Evolutionary conservation across 2,113 vertebrate genomes (phyloP).

Genomic region (Pteropus alecto): DNA sequence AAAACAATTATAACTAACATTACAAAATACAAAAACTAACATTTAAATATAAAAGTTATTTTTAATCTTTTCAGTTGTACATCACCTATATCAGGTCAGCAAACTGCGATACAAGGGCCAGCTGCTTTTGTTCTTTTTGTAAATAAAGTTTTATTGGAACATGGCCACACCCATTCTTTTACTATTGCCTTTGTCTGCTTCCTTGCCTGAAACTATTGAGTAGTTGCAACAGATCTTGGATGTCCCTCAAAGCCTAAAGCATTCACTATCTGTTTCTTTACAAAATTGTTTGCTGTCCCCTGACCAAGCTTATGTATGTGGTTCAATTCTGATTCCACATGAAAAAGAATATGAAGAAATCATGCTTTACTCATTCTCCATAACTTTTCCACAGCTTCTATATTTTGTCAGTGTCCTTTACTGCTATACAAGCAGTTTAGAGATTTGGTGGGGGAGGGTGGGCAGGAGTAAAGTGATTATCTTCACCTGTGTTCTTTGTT

Average conservation of each 20-base stretch:
- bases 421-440: neutral
- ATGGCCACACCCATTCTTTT: neutral
- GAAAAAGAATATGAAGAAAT: neutral
- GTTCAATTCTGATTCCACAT: neutral
- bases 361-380: neutral
- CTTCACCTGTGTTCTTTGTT: neutral
- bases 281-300: neutral
- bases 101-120: neutral
- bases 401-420: neutral
- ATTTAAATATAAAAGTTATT: neutral
- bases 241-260: neutral
- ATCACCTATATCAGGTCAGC: neutral
- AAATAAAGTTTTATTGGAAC: neutral
- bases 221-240: neutral
- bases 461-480: neutral
- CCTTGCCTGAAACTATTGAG: neutral
- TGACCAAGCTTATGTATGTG: neutral
- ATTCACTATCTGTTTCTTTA: neutral
- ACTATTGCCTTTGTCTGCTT: neutral
- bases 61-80: neutral
- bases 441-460: neutral
- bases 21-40: neutral
- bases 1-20: neutral
- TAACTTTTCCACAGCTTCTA: neutral
- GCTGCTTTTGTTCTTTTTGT: neutral